Evolutionary conservation across 2,888 invertebrate genomes (phyloP), one percentile per base, ranked within the genome.

Genomic region (Apoda limacodes): DNA sequence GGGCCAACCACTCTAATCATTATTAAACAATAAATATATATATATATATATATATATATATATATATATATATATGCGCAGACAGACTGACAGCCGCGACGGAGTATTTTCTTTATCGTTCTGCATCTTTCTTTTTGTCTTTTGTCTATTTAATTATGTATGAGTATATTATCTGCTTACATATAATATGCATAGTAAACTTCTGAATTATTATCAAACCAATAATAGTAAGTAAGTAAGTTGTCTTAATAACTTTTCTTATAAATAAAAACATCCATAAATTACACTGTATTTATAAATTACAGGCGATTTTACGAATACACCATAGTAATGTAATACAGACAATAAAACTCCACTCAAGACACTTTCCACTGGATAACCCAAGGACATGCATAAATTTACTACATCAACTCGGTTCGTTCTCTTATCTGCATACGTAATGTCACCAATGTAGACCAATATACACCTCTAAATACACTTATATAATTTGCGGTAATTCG

Each of bases 401-500:
- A 93, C 88, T 30, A 95, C 86, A 4, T 93, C 93, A 21, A 95
- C 90, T 45, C 95, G 80, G 11, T 92, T 78, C 0, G 95, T 95
- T 44, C 94, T 83, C 28, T 88, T 88, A 55, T 93, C 89, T 29
- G 86, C 83, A 0, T 89, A 87, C 2, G 94, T 93, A 9, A 93
- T 88, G 53, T 95, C 93, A 21, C 90, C 90, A 28, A 95, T 88
- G 59, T 93, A 95, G 64, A n/a, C n/a, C n/a, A n/a, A n/a, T n/a
- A n/a, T n/a, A n/a, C n/a, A n/a, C n/a, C n/a, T n/a, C 92, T 92
- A 67, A 94, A 91, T 29, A 93, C 87, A 9, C 92, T 92, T 82
- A 93, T 89, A 48, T 92, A 87, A 85, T 92, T 92, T 9, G 91
- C 91, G 92, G 91, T 9, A 91, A 67, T 49, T 89, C 86, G 55